A percentile compares a stretch with the other conserved stretches of the same genome.
Conservation (phyloP, 2,888 invertebrate species). For the Trichacis sp. region DNA sequence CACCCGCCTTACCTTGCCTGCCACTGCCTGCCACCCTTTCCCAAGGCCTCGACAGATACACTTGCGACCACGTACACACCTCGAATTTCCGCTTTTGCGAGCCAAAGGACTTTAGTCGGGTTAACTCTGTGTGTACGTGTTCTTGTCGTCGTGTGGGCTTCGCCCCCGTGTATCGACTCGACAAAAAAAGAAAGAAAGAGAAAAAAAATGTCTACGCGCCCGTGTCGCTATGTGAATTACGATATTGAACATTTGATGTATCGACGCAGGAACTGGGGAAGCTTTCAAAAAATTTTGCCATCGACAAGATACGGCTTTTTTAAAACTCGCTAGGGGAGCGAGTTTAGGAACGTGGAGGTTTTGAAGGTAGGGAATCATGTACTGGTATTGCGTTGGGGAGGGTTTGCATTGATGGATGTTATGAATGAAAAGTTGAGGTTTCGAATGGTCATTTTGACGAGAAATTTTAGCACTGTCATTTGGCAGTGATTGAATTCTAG, state of each 20-base stretch:
- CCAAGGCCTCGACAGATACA: conserved; percentile 42
- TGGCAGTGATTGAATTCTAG: too few relatives aligned
- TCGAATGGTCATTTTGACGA: too few relatives aligned
- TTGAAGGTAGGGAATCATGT: too few relatives aligned
- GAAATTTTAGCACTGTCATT: too few relatives aligned
- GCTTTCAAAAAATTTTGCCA: conserved; percentile 22
- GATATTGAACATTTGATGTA: conserved; percentile 35
- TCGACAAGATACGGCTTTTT: neutral
- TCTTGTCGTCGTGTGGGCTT: neutral
- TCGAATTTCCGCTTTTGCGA: conserved; percentile 59
- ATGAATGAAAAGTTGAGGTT: too few relatives aligned
- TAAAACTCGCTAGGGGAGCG: too few relatives aligned
- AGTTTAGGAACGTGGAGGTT: too few relatives aligned
- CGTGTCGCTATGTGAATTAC: conserved; percentile 34
- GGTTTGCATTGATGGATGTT: too few relatives aligned
- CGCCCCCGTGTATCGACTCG: neutral
- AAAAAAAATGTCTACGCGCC: conserved; percentile 12
- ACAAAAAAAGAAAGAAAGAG: neutral
- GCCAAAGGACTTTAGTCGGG: conserved; percentile 44
- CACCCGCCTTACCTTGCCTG: neutral
- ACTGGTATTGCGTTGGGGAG: too few relatives aligned
- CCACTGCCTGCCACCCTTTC: conserved; percentile 17
- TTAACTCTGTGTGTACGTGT: conserved; percentile 21
- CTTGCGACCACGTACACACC: conserved; percentile 60
- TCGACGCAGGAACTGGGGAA: conserved; percentile 14